Conservation (phyloP, 2,797 vertebrate genomes). For the Kryptopterus vitreolus region DNA sequence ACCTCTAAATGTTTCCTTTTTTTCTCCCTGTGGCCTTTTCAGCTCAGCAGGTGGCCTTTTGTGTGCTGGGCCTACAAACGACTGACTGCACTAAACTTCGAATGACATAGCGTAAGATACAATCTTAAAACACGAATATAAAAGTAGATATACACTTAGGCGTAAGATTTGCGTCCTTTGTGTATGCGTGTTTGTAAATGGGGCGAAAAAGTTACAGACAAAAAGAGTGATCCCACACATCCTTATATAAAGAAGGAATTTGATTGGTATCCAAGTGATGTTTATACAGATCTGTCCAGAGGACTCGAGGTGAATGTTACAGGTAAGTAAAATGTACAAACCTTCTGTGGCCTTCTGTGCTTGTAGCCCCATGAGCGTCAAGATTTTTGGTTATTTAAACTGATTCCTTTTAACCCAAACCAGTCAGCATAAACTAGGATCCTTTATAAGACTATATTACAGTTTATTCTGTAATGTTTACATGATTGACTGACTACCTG, state of each 20-base stretch:
- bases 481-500: no score
- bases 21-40: conserved; percentile 74
- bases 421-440: no score
- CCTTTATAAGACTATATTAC: no score
- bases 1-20: conserved; percentile 71
- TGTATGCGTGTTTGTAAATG: neutral
- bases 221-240: neutral
- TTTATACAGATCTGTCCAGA: neutral
- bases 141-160: neutral
- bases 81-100: conserved; percentile 14
- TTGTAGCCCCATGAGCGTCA: neutral
- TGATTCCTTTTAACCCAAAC: neutral
- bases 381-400: neutral
- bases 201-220: neutral
- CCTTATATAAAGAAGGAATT: neutral
- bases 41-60: conserved; percentile 65
- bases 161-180: neutral
- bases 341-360: neutral
- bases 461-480: no score
- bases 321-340: neutral
- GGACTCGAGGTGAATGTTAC: neutral
- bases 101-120: neutral
- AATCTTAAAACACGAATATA: neutral
- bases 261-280: neutral
- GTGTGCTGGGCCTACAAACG: conserved; percentile 51